A percentile compares a stretch with the other conserved stretches of the same genome.
Evolutionary conservation across 1,140 invertebrate species (phyloP).

Genomic region (Pseudomyrmex cubaensis): DNA sequence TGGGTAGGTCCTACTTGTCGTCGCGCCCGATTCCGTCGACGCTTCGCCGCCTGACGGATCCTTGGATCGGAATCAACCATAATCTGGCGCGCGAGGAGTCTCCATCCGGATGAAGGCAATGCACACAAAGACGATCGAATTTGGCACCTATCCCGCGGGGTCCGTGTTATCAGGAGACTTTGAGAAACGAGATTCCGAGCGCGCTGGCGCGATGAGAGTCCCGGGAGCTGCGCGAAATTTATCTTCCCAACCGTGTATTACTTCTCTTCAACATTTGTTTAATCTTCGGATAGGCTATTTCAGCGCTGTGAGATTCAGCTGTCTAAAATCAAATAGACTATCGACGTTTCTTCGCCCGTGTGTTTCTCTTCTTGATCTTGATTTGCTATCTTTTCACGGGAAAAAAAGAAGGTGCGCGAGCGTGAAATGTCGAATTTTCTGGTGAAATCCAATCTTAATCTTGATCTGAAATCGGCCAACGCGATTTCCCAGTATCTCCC

Average conservation of each 20-base stretch:
- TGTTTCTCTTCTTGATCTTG: not conserved
- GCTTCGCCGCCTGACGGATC: not conserved
- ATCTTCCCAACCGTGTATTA: not conserved
- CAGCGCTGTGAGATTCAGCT: not conserved
- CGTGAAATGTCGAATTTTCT: constrained; percentile 43
- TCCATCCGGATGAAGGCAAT: not conserved
- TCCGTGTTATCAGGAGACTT: not conserved
- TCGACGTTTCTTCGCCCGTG: not conserved
- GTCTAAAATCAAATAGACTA: constrained; percentile 16
- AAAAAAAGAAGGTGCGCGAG: not conserved
- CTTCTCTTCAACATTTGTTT: not conserved
- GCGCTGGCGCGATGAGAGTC: not conserved
- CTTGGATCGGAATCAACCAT: constrained; percentile 25
- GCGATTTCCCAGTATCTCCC: not conserved
- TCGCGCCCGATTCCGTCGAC: not conserved
- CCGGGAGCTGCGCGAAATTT: not conserved
- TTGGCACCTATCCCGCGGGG: constrained; percentile 14
- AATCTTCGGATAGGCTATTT: not conserved
- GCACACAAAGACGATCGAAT: constrained; percentile 19
- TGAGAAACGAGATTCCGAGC: not conserved
- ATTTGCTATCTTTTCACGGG: not conserved
- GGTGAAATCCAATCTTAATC: constrained; percentile 48
- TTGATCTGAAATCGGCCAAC: constrained; percentile 35
- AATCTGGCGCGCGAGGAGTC: not conserved
- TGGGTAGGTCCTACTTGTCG: constrained; percentile 1